Percentiles rank a stretch among this genome's conserved stretches.
Conservation (phyloP, 2,113 vertebrate genomes). For the Limnothrissa miodon region DNA sequence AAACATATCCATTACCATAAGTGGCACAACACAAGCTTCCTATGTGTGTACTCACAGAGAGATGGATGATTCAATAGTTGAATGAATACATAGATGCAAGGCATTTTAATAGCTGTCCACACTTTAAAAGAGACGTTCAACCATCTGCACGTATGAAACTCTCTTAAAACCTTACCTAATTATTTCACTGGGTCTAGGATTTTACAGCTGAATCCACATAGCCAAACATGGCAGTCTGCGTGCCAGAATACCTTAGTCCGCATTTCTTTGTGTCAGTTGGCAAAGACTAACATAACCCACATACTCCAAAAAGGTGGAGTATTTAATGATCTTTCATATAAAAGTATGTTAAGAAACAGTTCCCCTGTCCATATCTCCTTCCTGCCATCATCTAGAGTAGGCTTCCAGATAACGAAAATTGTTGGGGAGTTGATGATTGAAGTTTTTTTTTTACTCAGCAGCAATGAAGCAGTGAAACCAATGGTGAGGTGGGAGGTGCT, state of each 20-base stretch:
- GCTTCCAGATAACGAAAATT: background rate
- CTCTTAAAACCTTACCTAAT: background rate
- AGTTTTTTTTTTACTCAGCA: conserved; percentile 8
- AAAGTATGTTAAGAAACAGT: background rate
- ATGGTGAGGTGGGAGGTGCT: background rate
- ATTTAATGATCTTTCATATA: too few relatives aligned
- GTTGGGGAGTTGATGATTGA: conserved; percentile 46
- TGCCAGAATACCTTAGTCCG: background rate
- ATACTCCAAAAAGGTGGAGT: too few relatives aligned
- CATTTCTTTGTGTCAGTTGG: background rate
- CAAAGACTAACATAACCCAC: background rate
- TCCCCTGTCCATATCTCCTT: background rate
- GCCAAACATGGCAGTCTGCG: background rate
- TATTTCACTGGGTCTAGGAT: background rate
- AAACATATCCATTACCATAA: background rate
- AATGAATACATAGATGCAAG: conserved; percentile 15
- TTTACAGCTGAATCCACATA: background rate
- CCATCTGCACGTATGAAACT: background rate
- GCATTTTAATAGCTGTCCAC: background rate
- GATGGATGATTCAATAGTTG: conserved; percentile 8
- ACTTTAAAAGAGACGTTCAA: background rate
- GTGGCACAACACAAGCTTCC: background rate
- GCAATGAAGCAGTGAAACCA: background rate
- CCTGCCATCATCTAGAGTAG: background rate
- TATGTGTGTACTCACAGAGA: background rate